Percentiles rank a stretch among this genome's conserved stretches.
Conservation (phyloP, 2,113 vertebrate species). For the Balaeniceps rex region DNA sequence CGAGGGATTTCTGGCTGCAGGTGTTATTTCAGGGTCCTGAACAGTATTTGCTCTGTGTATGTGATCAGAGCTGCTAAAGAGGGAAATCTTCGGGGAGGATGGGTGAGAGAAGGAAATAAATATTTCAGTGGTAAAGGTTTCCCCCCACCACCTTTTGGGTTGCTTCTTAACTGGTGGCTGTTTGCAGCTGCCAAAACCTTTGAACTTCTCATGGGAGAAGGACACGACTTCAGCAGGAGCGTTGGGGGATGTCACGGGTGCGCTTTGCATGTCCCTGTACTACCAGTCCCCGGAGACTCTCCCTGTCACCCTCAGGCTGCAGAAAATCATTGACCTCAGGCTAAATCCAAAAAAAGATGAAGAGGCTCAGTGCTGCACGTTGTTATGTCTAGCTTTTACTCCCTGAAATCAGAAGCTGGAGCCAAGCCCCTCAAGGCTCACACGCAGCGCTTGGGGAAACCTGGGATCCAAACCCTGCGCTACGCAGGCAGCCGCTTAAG, state of each 20-base stretch:
- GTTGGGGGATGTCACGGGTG: neutral
- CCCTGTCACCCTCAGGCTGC: neutral
- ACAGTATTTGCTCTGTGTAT: neutral
- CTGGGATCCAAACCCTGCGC: neutral
- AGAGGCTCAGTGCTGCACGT: neutral
- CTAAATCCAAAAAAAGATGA: neutral
- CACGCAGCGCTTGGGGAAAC: neutral
- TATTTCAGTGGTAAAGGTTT: neutral
- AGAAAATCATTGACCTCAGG: neutral
- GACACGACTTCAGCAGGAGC: neutral
- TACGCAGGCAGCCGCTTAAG: neutral
- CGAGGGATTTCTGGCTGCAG: slow-evolving; percentile 22
- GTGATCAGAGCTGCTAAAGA: slow-evolving; percentile 20
- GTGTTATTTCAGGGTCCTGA: slow-evolving; percentile 41
- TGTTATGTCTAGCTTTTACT: neutral
- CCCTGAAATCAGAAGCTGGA: neutral
- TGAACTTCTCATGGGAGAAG: neutral
- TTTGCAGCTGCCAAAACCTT: neutral
- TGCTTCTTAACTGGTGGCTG: neutral
- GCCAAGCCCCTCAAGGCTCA: neutral
- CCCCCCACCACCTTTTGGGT: neutral
- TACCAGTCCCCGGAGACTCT: neutral
- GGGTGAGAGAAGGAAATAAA: neutral
- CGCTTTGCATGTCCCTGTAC: neutral
- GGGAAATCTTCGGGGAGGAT: neutral